Evolutionary conservation across 2,113 vertebrate genomes (phyloP).

Genomic region (Rhabdomys dilectus): DNA sequence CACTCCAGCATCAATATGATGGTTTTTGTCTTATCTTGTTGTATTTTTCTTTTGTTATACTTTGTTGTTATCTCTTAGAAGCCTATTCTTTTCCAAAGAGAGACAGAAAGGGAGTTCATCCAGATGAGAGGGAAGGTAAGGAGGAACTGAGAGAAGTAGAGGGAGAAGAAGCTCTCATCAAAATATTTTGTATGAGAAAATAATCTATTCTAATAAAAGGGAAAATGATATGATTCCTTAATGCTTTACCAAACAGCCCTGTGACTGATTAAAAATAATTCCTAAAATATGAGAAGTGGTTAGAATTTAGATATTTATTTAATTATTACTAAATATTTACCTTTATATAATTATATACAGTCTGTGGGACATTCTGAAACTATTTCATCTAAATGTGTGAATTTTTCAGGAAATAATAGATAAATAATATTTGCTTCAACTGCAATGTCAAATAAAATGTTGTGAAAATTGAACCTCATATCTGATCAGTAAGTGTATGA

Average conservation of each 20-base stretch:
- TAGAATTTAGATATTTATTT: not conserved
- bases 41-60: not conserved
- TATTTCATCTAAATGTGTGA: not conserved
- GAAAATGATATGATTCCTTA: not conserved
- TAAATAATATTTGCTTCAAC: not conserved
- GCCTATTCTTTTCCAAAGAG: not conserved
- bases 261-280: not conserved
- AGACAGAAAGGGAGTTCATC: not conserved
- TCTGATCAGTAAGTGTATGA: not conserved
- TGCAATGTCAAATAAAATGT: not conserved
- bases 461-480: not conserved
- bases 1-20: not conserved
- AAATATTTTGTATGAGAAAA: not conserved
- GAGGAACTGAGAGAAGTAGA: no score
- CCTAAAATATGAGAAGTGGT: not conserved
- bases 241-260: not conserved
- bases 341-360: not conserved
- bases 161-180: not conserved
- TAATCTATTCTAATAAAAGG: not conserved
- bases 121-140: no score
- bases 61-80: not conserved
- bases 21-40: not conserved
- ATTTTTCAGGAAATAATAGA: not conserved
- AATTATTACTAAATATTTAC: not conserved
- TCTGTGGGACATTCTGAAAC: not conserved